These are phyloP conservation scores for Melipona quadrifasciata DNA, from an alignment of 1,140 invertebrate species.

Conservation along the genomic window DNA sequence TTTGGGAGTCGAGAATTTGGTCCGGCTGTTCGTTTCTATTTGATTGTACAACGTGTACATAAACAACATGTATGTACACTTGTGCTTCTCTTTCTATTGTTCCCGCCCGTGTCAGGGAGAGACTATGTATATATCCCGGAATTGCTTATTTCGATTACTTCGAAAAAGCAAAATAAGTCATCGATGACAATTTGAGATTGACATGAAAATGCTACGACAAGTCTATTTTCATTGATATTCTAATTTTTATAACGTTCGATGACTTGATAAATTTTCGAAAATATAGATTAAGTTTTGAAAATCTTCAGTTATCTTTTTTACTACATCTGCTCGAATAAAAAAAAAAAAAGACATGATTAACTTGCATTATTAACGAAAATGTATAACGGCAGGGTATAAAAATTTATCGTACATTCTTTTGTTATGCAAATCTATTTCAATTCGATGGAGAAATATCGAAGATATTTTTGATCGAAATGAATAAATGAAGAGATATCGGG, in stretches of 20 bases:
- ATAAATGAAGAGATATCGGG: not conserved
- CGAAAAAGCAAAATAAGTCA: not conserved
- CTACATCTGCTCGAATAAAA: not conserved
- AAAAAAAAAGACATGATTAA: not conserved
- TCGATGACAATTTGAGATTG: not conserved
- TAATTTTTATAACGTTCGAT: not conserved
- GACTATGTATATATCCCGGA: not conserved
- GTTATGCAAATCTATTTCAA: not conserved
- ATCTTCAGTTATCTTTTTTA: no score
- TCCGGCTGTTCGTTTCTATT: constrained; percentile 1
- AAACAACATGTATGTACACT: constrained; percentile 7
- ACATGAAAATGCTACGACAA: not conserved
- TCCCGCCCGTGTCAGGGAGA: not conserved
- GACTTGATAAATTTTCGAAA: not conserved
- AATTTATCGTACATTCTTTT: not conserved
- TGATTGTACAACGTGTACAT: constrained; percentile 15
- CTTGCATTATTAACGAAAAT: not conserved
- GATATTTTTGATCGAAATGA: not conserved
- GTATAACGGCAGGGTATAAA: not conserved
- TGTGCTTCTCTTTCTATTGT: constrained; percentile 5
- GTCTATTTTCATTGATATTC: not conserved
- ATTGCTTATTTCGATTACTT: not conserved
- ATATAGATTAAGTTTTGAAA: no score
- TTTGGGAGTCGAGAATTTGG: not conserved
- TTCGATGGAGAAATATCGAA: not conserved